Evolutionary conservation across 2,888 invertebrate species (phyloP).

Genomic region (Dione juno): DNA sequence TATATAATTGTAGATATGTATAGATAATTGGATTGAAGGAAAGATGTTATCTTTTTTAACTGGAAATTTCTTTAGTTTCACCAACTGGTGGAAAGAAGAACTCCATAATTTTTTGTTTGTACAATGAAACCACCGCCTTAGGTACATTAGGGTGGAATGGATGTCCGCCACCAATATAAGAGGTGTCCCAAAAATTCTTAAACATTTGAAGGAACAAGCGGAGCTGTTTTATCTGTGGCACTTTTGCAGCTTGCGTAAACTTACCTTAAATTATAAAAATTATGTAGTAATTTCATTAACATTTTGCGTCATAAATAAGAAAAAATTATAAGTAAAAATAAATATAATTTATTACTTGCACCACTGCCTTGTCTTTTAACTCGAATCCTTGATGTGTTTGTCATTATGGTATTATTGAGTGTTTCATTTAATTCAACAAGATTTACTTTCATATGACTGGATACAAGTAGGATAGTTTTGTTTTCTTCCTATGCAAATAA

Average conservation of each 20-base stretch:
- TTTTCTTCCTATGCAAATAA: conserved; percentile 27
- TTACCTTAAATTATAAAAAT: conserved; percentile 51
- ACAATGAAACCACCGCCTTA: conserved; percentile 51
- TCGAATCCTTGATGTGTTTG: conserved; percentile 34
- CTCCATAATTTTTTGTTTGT: conserved; percentile 50
- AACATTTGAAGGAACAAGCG: conserved; percentile 54
- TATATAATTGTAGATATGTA: background rate
- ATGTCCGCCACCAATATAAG: conserved; percentile 53
- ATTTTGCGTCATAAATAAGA: background rate
- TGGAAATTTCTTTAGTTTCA: conserved; percentile 33
- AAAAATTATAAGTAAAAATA: background rate
- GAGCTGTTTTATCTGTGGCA: conserved; percentile 53
- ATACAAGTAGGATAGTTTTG: conserved; percentile 5
- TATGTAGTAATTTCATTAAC: background rate
- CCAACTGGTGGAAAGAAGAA: conserved; percentile 57
- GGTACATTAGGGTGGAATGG: conserved; percentile 56
- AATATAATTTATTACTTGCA: conserved; percentile 38
- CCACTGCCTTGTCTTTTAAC: conserved; percentile 44
- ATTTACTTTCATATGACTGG: background rate
- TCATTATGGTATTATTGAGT: conserved; percentile 15
- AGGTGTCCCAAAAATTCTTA: conserved; percentile 49
- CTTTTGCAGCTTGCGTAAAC: conserved; percentile 55
- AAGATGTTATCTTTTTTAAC: no score
- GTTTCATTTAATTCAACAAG: conserved; percentile 1
- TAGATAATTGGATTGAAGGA: background rate